Base-by-base conservation (phyloP, 2,888 invertebrate genomes). In the Nomada goodeniana region DNA sequence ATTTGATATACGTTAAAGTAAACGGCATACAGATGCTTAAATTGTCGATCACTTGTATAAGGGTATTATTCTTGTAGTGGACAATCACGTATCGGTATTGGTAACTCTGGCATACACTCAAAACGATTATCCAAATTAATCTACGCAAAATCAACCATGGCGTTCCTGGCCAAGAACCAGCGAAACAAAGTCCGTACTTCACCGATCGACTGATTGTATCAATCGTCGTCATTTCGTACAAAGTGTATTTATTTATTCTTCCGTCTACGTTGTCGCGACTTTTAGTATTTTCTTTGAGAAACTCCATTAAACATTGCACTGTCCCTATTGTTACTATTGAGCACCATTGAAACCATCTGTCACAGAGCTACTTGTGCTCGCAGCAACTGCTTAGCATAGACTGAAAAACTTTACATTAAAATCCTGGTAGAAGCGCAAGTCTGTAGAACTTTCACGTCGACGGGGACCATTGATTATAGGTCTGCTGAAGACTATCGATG, bases 121-220 rank as follows among this genome's bases (percentile, higher is more conserved):
- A 61, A 15, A 26, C 18, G 9, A 29, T 20, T 26, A 79, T 20
- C 71, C 74, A 81, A 44, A 18, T 55, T 5, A 79, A 10, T 60
- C 67, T 74, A 23, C 72, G 55, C 4, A 79, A 36, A 18, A 26
- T 15, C 9, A 61, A 44, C 2, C 47, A 65, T 29, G 73, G 29
- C 2, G 75, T 50, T 10, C 61, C 71, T 1, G 86, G 85, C 86
- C 79, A 86, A 42, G 71, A 68, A 0, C 71, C 86, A 10, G 74
- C 64, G 11, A 76, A 53, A 61, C 29, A 60, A 10, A 86, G 84
- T 0, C 73, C 60, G n/a, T 71, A 15, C 53, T 72, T 53, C 15
- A 83, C 71, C 0, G 68, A 53, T 2, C 36, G 55, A 61, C 71
- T 79, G 29, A 85, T 74, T 23, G 79, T 83, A 36, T 20, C 79